Percentiles rank a stretch among this genome's conserved stretches.
phyloP scores from a whole-genome alignment of 2,888 invertebrate species.

The Drosophila robusta region DNA sequence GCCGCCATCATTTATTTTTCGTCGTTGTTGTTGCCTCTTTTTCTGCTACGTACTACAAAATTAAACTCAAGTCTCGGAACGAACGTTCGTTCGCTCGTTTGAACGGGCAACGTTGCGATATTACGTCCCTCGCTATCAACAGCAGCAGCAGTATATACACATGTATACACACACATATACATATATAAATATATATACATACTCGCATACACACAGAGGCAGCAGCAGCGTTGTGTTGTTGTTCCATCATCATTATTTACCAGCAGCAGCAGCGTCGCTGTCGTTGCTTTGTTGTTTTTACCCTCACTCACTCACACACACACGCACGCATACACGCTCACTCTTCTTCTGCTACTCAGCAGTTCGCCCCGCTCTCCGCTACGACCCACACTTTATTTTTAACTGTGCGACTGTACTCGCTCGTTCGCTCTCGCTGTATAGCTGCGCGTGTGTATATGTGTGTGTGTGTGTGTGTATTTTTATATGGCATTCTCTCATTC shows the following conservation, averaged over 20 bases:
- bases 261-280: slow-evolving; percentile 64
- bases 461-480: slow-evolving; percentile 64
- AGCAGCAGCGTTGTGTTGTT: slow-evolving; percentile 55
- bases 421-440: slow-evolving; percentile 70
- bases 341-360: slow-evolving; percentile 48
- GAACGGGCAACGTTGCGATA: slow-evolving; percentile 79
- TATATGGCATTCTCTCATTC: slow-evolving; percentile 77
- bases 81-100: slow-evolving; percentile 75
- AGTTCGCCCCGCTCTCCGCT: slow-evolving; percentile 44
- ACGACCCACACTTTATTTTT: slow-evolving; percentile 80
- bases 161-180: slow-evolving; percentile 26
- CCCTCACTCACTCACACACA: slow-evolving; percentile 60
- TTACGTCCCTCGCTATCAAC: slow-evolving; percentile 77
- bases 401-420: slow-evolving; percentile 83
- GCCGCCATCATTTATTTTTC: slow-evolving; percentile 80
- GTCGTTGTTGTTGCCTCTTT: slow-evolving; percentile 60
- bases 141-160: slow-evolving; percentile 58
- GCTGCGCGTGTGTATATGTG: slow-evolving; percentile 21
- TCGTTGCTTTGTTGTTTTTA: slow-evolving; percentile 74
- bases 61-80: slow-evolving; percentile 78
- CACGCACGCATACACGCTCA: slow-evolving; percentile 19
- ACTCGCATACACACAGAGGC: slow-evolving; percentile 11
- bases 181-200: slow-evolving; percentile 8
- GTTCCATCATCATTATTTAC: slow-evolving; percentile 81
- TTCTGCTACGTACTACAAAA: slow-evolving; percentile 79